Base-by-base conservation (phyloP, 2,888 invertebrate genomes). In the Linnaemya tessellans region DNA sequence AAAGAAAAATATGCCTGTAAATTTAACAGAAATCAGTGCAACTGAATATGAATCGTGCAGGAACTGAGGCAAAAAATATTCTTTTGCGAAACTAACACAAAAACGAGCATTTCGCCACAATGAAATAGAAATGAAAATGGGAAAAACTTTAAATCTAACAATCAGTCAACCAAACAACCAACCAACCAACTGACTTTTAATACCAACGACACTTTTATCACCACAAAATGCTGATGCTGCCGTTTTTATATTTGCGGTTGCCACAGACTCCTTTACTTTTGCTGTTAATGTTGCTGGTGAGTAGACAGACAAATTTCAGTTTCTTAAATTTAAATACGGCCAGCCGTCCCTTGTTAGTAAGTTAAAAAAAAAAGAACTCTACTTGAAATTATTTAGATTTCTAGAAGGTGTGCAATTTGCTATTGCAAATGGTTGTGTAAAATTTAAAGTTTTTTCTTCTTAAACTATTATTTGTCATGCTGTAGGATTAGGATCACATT, bases 141-240 rank as follows among this genome's bases (percentile, higher is more conserved):
- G 51, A 25, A 46, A 49, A 38, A 35, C 10, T 13, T n/a, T 38
- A 60, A n/a, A n/a, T n/a, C n/a, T n/a, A n/a, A n/a, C n/a, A n/a
- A n/a, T n/a, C n/a, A n/a, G n/a, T n/a, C n/a, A n/a, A 43, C 22
- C 7, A 38, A 54, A 46, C n/a, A 67, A 18, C 13, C 22, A 56
- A n/a, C 15, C 13, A 56, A 70, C 38, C n/a, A 56, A 56, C 54
- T 58, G 43, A 64, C 62, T 79, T 73, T 22, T 73, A 65, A 67
- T 58, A 58, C 65, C 58, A 46, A 64, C 43, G 35, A 78, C 71
- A 58, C n/a, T 60, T 64, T 49, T 46, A 20, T 11, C 56, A 58
- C 64, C 64, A 71, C 62, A 46, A 77, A 65, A 64, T 65, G 54
- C 49, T 70, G 81, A 68, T 65, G 71, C 67, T 71, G n/a, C 49